Evolutionary conservation across 2,113 vertebrate species (phyloP), one percentile per base, ranked within the genome.

Genomic region (Ctenodactylus gundi): DNA sequence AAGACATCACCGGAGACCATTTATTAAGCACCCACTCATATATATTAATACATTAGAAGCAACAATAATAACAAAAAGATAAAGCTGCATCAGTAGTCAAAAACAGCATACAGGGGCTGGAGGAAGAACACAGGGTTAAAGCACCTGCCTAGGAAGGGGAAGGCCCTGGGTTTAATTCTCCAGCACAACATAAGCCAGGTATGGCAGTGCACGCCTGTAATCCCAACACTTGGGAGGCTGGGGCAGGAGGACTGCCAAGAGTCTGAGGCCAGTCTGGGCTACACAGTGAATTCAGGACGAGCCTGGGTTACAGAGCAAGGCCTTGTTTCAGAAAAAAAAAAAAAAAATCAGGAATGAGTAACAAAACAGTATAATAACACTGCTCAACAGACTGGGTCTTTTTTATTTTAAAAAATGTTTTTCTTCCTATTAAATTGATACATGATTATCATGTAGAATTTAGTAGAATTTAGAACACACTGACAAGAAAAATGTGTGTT

Each of bases 351-450:
- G 4, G 6, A 90, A 67, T 27, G n/a, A 87, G 29, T 25, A 10
- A 65, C 31, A 81, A 91, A 95, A 67, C 4, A 85, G 18, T 18
- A 65, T 7, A 65, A 51, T 7, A n/a, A 65, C 11, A 67, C 11
- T 68, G 46, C 39, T 53, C 65, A 68, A 67, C 23, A 70, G 5
- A 77, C 11, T 31, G 18, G 36, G 49, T 86, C 20, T 18, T 2
- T 68, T 87, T 64, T 55, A 23, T 78, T 11, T 85, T 64, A 53
- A 57, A 53, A 58, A 78, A 81, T 68, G 76, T 23, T 67, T 77
- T 89, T 83, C 23, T 70, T 92, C 46, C 62, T 60, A 76, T 75
- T 84, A 91, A 96, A 93, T 18, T 85, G 55, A 89, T 18, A 80
- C 3, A 57, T 53, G 73, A 60, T 58, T 60, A 93, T 7, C n/a